Percentiles rank a stretch among this genome's conserved stretches.
These are phyloP conservation scores for Diarsia dahlii DNA, from an alignment of 2,888 invertebrate genomes.

Conservation along the genomic window DNA sequence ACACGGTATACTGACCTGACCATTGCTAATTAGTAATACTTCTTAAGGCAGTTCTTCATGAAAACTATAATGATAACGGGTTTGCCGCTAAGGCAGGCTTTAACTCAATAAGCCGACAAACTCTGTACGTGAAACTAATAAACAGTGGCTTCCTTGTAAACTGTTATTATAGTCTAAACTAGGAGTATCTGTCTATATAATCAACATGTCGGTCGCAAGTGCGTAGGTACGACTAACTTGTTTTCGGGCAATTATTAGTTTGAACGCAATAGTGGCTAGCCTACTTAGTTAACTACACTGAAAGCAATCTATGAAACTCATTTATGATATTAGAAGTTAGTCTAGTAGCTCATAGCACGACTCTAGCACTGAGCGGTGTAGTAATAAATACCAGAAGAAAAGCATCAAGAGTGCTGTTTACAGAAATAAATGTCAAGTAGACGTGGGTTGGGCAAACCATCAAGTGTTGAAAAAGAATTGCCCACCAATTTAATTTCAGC, in stretches of 20 bases:
- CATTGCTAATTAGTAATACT: too few species aligned
- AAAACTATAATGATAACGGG: not conserved
- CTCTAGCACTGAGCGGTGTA: too few species aligned
- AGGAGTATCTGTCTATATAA: not conserved
- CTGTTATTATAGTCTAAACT: not conserved
- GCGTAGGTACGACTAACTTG: not conserved
- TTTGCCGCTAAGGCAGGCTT: not conserved
- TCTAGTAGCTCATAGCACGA: not conserved
- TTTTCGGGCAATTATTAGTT: not conserved
- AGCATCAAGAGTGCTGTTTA: not conserved
- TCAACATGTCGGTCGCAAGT: not conserved
- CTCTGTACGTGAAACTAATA: not conserved
- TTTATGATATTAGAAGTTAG: not conserved
- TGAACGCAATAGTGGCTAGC: not conserved
- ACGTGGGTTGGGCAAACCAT: not conserved
- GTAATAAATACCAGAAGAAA: too few species aligned
- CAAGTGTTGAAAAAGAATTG: not conserved
- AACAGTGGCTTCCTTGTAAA: not conserved
- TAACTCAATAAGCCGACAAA: not conserved
- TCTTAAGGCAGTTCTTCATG: not conserved
- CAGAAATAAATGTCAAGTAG: not conserved
- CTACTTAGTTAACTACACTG: not conserved
- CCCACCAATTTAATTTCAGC: not conserved
- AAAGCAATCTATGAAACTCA: not conserved
- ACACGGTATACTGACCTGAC: not conserved